phyloP scores from a whole-genome alignment of 2,888 invertebrate genomes.

The Synanthedon vespiformis region DNA sequence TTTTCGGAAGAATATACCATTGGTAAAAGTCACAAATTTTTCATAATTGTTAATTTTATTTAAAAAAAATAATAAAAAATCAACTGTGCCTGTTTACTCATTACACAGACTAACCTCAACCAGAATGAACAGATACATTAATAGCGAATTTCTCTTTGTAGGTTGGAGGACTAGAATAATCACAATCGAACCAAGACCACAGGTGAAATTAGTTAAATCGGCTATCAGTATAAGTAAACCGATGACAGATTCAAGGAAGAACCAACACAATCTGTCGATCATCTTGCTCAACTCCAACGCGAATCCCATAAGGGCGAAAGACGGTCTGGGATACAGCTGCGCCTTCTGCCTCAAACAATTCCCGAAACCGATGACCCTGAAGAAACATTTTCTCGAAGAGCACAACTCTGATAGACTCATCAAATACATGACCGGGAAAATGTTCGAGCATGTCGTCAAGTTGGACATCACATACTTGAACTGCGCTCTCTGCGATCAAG shows the following conservation, averaged over 20 bases:
- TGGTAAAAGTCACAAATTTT: too few species aligned
- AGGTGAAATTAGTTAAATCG: conserved; percentile 20
- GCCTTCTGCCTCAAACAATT: conserved; percentile 27
- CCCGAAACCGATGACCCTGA: conserved; percentile 22
- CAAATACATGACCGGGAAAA: conserved; percentile 17
- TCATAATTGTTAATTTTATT: too few species aligned
- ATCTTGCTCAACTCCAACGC: conserved; percentile 37
- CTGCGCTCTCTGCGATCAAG: conserved; percentile 28
- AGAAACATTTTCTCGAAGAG: conserved; percentile 31
- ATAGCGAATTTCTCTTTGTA: conserved; percentile 22
- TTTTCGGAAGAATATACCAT: too few species aligned
- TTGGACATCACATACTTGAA: conserved; percentile 34
- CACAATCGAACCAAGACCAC: conserved; percentile 17
- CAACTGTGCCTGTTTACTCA: too few species aligned
- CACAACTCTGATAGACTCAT: conserved; percentile 27
- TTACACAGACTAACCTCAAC: too few species aligned
- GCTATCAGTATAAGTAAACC: background rate
- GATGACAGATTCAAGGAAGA: conserved; percentile 16
- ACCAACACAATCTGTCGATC: conserved; percentile 24
- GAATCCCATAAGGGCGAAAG: conserved; percentile 29
- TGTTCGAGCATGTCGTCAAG: conserved; percentile 29
- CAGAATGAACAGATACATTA: background rate
- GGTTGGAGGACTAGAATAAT: conserved; percentile 22
- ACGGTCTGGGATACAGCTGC: conserved; percentile 31
- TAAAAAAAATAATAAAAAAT: too few species aligned